Conservation (phyloP, 2,113 vertebrate genomes). For the Coregonus clupeaformis region DNA sequence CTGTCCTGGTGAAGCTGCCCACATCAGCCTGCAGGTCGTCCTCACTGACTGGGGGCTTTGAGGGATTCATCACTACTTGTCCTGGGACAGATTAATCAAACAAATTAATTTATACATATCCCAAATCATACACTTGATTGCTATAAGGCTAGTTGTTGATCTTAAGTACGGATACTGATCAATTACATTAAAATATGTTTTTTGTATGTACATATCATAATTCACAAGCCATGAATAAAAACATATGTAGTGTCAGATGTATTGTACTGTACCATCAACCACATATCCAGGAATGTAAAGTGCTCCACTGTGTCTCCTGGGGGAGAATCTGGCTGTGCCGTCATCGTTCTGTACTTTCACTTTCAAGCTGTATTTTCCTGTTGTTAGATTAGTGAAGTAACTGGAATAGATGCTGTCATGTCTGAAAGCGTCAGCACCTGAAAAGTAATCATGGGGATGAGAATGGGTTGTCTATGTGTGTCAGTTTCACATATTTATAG, state of each 20-base stretch:
- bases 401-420: conserved; percentile 72
- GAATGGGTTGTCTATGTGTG: too few species aligned
- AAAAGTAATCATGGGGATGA: conserved; percentile 17
- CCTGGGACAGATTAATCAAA: too few species aligned
- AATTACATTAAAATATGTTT: too few species aligned
- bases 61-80: conserved; percentile 66
- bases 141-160: too few species aligned
- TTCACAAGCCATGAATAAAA: too few species aligned
- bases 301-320: conserved; percentile 41
- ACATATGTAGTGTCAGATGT: too few species aligned
- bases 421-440: conserved; percentile 67
- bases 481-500: too few species aligned
- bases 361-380: conserved; percentile 67
- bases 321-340: conserved; percentile 1
- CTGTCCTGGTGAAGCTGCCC: conserved; percentile 55
- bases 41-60: conserved; percentile 36
- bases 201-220: too few species aligned
- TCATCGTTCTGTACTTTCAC: conserved; percentile 37
- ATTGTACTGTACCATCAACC: too few species aligned
- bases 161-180: too few species aligned
- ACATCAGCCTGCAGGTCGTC: conserved; percentile 21
- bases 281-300: conserved; percentile 67
- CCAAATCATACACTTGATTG: too few species aligned
- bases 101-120: too few species aligned
- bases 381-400: conserved; percentile 61